These are phyloP conservation scores for Dermochelys coriacea DNA, from an alignment of 2,797 vertebrate genomes.

Conservation along the genomic window DNA sequence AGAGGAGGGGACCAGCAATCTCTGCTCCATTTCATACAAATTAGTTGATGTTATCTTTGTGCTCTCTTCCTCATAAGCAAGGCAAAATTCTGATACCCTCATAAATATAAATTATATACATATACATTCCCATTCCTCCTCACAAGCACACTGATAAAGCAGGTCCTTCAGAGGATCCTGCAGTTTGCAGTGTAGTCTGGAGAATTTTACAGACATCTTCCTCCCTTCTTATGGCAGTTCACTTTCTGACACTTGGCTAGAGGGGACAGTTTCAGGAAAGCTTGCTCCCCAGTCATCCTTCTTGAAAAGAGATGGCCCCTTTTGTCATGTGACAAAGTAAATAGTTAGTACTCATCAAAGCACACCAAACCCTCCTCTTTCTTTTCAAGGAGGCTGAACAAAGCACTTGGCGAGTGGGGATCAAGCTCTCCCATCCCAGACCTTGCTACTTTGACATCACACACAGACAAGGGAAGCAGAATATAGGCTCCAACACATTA, in stretches of 20 bases:
- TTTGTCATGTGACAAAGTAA: not conserved
- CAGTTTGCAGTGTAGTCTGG: constrained; percentile 49
- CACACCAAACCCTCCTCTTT: not conserved
- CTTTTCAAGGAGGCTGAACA: not conserved
- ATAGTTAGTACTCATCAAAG: not conserved
- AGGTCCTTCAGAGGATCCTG: constrained; percentile 15
- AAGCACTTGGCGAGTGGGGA: not conserved
- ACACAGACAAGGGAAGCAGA: not conserved
- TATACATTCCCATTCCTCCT: not conserved
- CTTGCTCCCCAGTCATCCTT: not conserved
- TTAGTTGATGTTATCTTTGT: not conserved
- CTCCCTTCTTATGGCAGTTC: not conserved
- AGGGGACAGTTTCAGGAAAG: not conserved
- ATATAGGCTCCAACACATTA: not conserved
- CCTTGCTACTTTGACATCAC: not conserved
- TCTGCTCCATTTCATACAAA: not conserved
- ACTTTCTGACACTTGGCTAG: not conserved
- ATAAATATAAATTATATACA: not conserved
- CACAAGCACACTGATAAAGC: constrained; percentile 7
- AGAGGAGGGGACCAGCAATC: not conserved
- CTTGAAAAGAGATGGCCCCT: not conserved
- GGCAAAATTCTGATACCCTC: not conserved
- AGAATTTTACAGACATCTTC: constrained; percentile 47
- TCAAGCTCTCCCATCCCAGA: not conserved
- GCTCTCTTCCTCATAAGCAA: not conserved